Percentiles rank a stretch among this genome's conserved stretches.
Evolutionary conservation across 2,888 invertebrate genomes (phyloP).

Genomic region (Muscina levida): DNA sequence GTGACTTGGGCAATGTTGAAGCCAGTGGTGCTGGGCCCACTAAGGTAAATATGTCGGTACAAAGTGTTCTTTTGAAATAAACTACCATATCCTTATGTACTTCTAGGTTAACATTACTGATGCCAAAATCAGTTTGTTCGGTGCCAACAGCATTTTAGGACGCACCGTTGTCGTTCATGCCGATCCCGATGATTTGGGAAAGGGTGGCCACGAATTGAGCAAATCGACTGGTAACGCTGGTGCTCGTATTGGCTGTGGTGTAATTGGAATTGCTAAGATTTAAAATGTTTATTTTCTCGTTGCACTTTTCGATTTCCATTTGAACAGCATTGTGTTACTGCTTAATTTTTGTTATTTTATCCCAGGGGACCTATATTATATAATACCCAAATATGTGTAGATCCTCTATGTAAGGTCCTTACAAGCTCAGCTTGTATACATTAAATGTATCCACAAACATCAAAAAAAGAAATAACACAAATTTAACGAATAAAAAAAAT

Average conservation of each 20-base stretch:
- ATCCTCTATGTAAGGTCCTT: neutral
- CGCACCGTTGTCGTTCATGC: slow-evolving; percentile 94
- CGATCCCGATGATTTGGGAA: slow-evolving; percentile 95
- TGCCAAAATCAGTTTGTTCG: slow-evolving; percentile 84
- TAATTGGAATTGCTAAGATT: slow-evolving; percentile 78
- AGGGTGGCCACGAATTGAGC: slow-evolving; percentile 95
- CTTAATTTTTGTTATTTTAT: neutral
- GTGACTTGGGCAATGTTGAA: slow-evolving; percentile 93
- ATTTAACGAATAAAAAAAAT: slow-evolving; percentile 9
- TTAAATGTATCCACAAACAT: slow-evolving; percentile 7
- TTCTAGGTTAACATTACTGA: slow-evolving; percentile 83
- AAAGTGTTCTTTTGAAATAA: neutral
- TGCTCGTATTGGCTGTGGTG: slow-evolving; percentile 81
- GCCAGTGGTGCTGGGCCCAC: slow-evolving; percentile 84
- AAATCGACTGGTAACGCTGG: slow-evolving; percentile 97
- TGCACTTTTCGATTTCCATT: neutral
- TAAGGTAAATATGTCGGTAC: slow-evolving; percentile 78
- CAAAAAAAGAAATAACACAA: neutral
- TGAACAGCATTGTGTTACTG: neutral
- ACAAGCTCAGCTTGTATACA: neutral
- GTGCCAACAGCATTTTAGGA: slow-evolving; percentile 89
- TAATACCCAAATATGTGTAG: neutral
- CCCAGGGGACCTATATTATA: neutral
- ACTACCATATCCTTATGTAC: neutral
- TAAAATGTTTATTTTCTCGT: slow-evolving; percentile 67